Conservation (phyloP, 2,113 vertebrate genomes). For the Odocoileus virginianus region DNA sequence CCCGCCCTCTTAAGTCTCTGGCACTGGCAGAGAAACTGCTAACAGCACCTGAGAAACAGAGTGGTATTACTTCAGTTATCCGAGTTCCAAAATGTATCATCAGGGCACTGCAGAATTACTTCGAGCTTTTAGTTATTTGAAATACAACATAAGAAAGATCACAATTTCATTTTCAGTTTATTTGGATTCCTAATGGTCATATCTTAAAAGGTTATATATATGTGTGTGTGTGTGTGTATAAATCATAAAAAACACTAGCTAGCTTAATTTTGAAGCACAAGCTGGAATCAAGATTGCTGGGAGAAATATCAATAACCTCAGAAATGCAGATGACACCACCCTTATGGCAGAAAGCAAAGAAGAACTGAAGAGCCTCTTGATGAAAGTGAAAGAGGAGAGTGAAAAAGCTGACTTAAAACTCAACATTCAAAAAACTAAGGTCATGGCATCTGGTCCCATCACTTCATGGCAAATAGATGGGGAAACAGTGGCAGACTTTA, state of each 20-base stretch:
- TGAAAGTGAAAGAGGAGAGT: neutral
- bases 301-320: neutral
- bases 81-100: neutral
- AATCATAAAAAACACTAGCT: neutral
- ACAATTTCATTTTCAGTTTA: neutral
- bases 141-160: neutral
- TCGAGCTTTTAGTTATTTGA: neutral
- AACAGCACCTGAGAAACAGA: neutral
- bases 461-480: neutral
- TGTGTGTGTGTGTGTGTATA: neutral
- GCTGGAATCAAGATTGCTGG: neutral
- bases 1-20: neutral
- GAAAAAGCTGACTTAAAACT: neutral
- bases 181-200: neutral
- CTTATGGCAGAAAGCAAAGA: neutral
- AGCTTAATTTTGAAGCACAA: neutral
- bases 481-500: neutral
- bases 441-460: neutral
- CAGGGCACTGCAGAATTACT: neutral
- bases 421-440: neutral
- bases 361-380: neutral
- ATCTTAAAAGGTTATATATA: neutral
- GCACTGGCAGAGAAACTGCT: neutral
- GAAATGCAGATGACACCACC: neutral
- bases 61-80: neutral